phyloP scores from a whole-genome alignment of 2,113 vertebrate genomes.

The Mohoua ochrocephala region DNA sequence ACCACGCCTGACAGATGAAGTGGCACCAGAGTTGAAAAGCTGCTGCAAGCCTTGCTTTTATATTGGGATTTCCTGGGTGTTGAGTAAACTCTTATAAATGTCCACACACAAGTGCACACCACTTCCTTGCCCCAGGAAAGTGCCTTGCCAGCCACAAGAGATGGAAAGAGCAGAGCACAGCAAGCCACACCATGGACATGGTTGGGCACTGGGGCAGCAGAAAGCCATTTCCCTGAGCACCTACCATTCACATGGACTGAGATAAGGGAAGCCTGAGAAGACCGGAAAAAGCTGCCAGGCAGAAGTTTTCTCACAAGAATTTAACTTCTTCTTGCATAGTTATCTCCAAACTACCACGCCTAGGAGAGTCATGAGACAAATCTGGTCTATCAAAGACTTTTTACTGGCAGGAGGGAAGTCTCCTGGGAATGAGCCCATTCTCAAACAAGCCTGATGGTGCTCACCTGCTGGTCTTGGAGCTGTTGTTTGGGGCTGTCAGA shows the following conservation, averaged over 20 bases:
- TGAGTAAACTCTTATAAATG: not conserved
- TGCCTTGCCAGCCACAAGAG: too few relatives aligned
- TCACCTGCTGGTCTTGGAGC: not conserved
- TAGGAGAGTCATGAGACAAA: not conserved
- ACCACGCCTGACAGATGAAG: not conserved
- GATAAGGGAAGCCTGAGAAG: not conserved
- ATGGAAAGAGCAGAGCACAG: not conserved
- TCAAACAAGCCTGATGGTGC: not conserved
- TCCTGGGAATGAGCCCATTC: not conserved
- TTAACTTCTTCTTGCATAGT: not conserved
- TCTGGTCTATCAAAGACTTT: not conserved
- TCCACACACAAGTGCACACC: not conserved
- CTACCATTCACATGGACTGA: not conserved
- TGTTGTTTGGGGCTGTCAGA: not conserved
- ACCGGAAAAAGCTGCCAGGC: not conserved
- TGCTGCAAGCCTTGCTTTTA: not conserved
- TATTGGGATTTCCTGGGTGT: not conserved
- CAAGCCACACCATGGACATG: rapidly evolving
- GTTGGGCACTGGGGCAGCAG: not conserved
- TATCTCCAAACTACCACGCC: not conserved
- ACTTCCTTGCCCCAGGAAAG: not conserved
- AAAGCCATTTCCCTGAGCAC: not conserved
- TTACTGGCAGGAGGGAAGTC: not conserved
- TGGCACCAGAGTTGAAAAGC: not conserved
- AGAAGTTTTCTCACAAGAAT: not conserved